A percentile compares a stretch with the other conserved stretches of the same genome.
Evolutionary conservation across 2,888 invertebrate species (phyloP).

Genomic region (Marasmarcha lunaedactyla): DNA sequence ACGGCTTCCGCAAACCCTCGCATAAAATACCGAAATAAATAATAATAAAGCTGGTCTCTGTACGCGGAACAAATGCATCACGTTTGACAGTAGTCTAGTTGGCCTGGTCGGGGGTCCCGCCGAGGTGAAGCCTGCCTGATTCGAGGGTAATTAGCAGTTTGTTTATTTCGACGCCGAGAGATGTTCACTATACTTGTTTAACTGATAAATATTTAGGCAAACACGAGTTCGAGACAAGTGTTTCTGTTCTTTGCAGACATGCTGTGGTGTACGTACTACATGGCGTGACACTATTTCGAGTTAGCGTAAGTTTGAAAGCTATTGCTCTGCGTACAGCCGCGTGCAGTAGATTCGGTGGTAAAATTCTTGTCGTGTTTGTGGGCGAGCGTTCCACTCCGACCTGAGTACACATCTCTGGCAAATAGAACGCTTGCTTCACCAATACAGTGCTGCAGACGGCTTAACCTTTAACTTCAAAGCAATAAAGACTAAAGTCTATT

Average conservation of each 20-base stretch:
- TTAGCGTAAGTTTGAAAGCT: background rate
- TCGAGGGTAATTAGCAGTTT: no score
- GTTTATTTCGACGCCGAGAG: no score
- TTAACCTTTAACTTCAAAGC: background rate
- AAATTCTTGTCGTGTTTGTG: background rate
- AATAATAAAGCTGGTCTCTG: no score
- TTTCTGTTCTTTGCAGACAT: background rate
- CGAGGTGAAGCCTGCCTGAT: no score
- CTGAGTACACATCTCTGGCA: background rate
- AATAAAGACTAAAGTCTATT: background rate
- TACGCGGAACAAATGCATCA: no score
- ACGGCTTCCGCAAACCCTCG: no score
- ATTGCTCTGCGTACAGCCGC: background rate
- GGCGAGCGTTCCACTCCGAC: background rate
- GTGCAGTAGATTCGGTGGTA: background rate
- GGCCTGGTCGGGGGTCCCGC: no score
- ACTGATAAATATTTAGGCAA: background rate
- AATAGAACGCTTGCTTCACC: background rate
- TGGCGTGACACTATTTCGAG: background rate
- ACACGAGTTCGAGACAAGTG: background rate
- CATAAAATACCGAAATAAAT: no score
- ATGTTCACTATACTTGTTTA: no score
- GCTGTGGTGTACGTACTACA: background rate
- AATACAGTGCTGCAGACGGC: background rate
- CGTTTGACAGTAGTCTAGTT: no score